phyloP scores from a whole-genome alignment of 2,888 invertebrate species.

The Helleia helle region DNA sequence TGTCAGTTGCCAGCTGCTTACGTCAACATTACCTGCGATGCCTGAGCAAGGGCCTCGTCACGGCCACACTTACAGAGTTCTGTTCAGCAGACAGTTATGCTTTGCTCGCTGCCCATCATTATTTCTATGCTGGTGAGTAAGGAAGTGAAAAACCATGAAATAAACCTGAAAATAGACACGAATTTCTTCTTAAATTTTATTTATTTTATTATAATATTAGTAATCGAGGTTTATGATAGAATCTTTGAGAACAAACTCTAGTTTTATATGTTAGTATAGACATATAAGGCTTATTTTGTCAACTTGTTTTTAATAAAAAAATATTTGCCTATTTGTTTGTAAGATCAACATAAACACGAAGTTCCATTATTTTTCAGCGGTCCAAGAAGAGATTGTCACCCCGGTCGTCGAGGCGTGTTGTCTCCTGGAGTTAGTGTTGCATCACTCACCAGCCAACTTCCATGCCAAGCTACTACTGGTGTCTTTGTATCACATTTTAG shows the following conservation, averaged over 20 bases:
- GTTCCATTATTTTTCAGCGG: conserved; percentile 57
- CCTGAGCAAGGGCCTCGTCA: conserved; percentile 61
- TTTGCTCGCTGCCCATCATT: conserved; percentile 82
- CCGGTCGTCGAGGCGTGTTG: conserved; percentile 78
- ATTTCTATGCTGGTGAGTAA: conserved; percentile 62
- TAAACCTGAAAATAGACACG: too few species aligned
- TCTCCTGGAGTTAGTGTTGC: conserved; percentile 81
- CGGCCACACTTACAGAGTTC: conserved; percentile 78
- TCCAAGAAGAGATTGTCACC: conserved; percentile 63
- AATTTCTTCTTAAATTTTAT: too few species aligned
- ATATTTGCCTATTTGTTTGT: too few species aligned
- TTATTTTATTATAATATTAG: too few species aligned
- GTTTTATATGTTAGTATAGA: too few species aligned
- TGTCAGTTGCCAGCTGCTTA: conserved; percentile 75
- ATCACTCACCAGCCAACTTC: conserved; percentile 89
- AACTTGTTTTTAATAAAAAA: too few species aligned
- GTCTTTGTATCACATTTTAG: conserved; percentile 84
- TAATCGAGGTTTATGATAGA: too few species aligned
- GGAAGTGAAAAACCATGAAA: too few species aligned
- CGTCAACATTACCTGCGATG: conserved; percentile 77
- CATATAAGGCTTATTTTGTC: too few species aligned
- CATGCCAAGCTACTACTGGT: conserved; percentile 90
- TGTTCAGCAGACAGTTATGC: conserved; percentile 87
- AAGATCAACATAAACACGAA: too few species aligned
- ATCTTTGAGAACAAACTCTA: too few species aligned